These are phyloP conservation scores for Colistium nudipinnis DNA, from an alignment of 2,113 vertebrate genomes.

Conservation along the genomic window DNA sequence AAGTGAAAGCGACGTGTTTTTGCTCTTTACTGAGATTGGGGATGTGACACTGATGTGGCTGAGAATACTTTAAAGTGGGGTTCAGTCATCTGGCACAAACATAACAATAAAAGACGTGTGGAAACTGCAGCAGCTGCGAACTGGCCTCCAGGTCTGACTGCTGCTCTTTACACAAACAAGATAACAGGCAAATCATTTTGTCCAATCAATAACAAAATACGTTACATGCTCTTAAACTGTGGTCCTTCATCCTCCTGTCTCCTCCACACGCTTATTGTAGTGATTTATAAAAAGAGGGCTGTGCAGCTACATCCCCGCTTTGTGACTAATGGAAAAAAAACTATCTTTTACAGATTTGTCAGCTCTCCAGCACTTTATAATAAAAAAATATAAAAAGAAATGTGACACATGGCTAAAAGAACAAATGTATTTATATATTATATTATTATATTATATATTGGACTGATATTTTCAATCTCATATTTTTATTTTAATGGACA, in stretches of 20 bases:
- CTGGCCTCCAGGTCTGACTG: not conserved
- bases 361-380: not conserved
- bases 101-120: not conserved
- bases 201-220: slow-evolving; percentile 20
- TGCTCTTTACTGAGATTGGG: slow-evolving; percentile 33
- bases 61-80: not conserved
- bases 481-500: not conserved
- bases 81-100: not conserved
- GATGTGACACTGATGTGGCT: slow-evolving; percentile 13
- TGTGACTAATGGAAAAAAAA: not conserved
- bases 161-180: not conserved
- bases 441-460: too few relatives aligned
- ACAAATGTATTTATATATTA: not conserved
- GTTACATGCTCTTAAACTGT: slow-evolving; percentile 1
- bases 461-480: not conserved
- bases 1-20: not conserved
- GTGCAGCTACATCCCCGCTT: not conserved
- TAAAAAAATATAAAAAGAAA: not conserved
- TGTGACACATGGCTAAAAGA: not conserved
- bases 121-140: not conserved
- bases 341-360: not conserved
- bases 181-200: not conserved
- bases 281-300: slow-evolving; percentile 4
- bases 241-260: not conserved
- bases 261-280: not conserved